Base-by-base conservation (phyloP, 2,888 invertebrate genomes). In the Marronus borbonicus region DNA sequence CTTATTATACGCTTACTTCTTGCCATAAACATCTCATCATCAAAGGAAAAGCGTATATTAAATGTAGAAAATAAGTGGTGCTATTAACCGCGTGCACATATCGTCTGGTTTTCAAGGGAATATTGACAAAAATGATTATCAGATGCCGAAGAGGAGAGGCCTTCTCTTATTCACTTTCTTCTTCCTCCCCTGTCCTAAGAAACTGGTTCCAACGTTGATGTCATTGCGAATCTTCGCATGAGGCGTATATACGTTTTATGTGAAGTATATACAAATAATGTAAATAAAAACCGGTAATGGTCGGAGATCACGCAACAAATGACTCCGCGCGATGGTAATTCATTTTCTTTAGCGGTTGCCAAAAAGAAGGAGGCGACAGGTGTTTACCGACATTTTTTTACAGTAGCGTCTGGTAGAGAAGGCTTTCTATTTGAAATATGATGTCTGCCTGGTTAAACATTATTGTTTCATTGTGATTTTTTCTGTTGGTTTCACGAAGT, bases 171-270 rank as follows among this genome's bases (percentile, higher is more conserved):
- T 60, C 24, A 3, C 60, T 28, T 60, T 60, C 20, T n/a, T 52
- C n/a, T 14, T 36, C 31, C 36, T 28, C 17, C 50, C 17, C 69
- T 31, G 55, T 70, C 36, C 55, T 14, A 36, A n/a, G 36, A 36
- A 70, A 70, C 70, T 70, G 70, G 70, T 70, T 70, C 24, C 36
- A 17, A 58, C 8, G 70, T 70, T 70, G 69, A 70, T 70, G 70
- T 70, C 70, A 70, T 70, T 58, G 70, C 55, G 55, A 58, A 55
- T 70, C 55, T 55, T 70, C 31, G 31, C 36, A 24, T 8, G 1
- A 55, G 8, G 70, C 17, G 14, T 58, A 55, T 24, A 24, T 24
- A 24, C 55, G 28, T 70, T 70, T 70, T 36, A 36, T 20, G 31
- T 5, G 39, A 17, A 17, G 66, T 17, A 66, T 66, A 65, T 65